Evolutionary conservation across 37 sponge, comb jelly and placozoan genomes (phyloP).

Genomic region (Cladorhizidae sp.): DNA sequence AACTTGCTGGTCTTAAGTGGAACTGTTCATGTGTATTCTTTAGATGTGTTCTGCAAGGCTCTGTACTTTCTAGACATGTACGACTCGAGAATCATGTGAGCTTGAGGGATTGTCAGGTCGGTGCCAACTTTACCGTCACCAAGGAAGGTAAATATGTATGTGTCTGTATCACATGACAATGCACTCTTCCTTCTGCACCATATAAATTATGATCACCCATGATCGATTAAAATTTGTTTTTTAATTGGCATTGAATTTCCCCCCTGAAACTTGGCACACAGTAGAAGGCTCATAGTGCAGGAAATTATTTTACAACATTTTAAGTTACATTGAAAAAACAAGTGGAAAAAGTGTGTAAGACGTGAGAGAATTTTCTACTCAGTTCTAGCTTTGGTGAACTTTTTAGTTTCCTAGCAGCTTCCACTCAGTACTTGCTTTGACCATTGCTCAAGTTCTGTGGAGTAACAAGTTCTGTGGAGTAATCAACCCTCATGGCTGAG

Average conservation of each 20-base stretch:
- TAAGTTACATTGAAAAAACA: too few species aligned
- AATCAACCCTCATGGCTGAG: too few species aligned
- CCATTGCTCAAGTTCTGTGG: too few species aligned
- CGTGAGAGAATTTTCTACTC: too few species aligned
- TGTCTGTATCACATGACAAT: neutral
- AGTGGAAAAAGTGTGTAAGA: too few species aligned
- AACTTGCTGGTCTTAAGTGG: neutral
- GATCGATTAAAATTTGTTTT: neutral
- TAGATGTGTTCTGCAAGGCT: constrained; percentile 72
- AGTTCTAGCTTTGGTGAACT: too few species aligned
- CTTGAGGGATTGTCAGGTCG: constrained; percentile 81
- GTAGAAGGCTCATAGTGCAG: too few species aligned
- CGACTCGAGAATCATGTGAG: constrained; percentile 59
- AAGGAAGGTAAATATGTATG: constrained; percentile 33
- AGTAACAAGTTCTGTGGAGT: too few species aligned
- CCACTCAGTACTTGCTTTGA: too few species aligned
- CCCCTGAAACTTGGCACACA: neutral
- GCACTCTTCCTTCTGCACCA: neutral
- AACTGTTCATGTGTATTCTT: neutral
- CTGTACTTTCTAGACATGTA: constrained; percentile 71
- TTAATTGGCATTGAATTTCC: neutral
- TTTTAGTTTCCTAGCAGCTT: too few species aligned
- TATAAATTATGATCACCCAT: neutral
- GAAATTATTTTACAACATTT: too few species aligned
- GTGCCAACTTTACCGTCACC: constrained; percentile 59